These are phyloP conservation scores for Pagetopsis macropterus DNA, from an alignment of 2,797 vertebrate species.

Conservation along the genomic window DNA sequence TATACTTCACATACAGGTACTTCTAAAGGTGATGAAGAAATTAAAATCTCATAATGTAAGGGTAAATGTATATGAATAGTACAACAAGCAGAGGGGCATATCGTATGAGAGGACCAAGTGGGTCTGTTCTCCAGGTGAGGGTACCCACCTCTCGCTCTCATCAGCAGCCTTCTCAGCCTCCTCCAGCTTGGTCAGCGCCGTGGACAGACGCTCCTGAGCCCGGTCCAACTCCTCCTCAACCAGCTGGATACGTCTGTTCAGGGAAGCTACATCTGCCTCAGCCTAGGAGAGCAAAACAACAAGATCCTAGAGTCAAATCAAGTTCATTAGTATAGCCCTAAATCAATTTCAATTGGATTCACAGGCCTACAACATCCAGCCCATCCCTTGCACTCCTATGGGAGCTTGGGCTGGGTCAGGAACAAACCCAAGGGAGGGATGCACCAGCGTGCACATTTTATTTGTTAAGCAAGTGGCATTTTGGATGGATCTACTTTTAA, in stretches of 20 bases:
- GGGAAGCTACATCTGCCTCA: constrained; percentile 96
- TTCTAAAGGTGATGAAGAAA: background rate
- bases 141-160: constrained; percentile 95
- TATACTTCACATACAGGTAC: background rate
- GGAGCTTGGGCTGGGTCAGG: constrained; percentile 33
- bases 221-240: constrained; percentile 99
- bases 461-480: background rate
- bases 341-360: background rate
- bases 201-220: constrained; percentile 98
- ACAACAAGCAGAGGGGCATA: background rate
- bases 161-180: constrained; percentile 99
- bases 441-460: background rate
- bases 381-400: background rate
- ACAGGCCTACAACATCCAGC: constrained; percentile 1
- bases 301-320: background rate
- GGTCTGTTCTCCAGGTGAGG: background rate
- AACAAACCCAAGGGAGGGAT: constrained; percentile 4
- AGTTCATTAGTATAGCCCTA: background rate
- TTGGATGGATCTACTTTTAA: background rate
- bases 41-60: background rate
- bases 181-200: constrained; percentile 98
- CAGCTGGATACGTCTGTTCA: constrained; percentile 99
- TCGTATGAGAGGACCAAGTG: background rate
- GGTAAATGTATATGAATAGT: background rate
- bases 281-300: constrained; percentile 82